phyloP scores from a whole-genome alignment of 2,888 invertebrate species.

The Dexiosoma caninum region DNA sequence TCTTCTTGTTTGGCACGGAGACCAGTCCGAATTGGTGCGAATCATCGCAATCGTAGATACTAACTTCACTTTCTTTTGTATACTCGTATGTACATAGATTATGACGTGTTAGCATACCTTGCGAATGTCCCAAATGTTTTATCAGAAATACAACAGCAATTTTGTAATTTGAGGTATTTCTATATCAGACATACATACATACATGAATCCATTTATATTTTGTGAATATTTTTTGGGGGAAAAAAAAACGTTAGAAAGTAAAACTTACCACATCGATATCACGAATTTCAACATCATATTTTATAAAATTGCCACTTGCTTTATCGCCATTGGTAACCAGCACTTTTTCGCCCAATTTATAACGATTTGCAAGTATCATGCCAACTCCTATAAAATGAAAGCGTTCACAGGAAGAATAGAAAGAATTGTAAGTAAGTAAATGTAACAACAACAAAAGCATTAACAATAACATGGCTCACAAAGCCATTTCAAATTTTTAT shows the following conservation, averaged over 20 bases:
- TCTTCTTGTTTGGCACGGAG: no score
- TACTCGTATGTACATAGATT: no score
- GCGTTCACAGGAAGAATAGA: constrained; percentile 40
- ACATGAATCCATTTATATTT: not conserved
- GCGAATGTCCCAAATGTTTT: constrained; percentile 1
- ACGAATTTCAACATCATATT: constrained; percentile 77
- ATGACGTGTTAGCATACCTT: no score
- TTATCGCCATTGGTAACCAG: constrained; percentile 75
- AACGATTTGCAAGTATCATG: constrained; percentile 72
- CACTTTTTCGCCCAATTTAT: constrained; percentile 76
- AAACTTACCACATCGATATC: constrained; percentile 76
- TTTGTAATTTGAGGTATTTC: constrained; percentile 5
- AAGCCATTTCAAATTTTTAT: constrained; percentile 20
- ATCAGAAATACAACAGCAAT: constrained; percentile 6
- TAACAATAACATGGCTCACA: not conserved
- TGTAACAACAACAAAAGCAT: constrained; percentile 40
- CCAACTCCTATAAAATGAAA: constrained; percentile 72
- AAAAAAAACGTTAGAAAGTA: not conserved
- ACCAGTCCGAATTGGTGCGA: no score
- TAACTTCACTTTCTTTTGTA: no score
- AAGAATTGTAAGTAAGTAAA: constrained; percentile 21
- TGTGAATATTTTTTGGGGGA: not conserved
- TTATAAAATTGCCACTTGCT: constrained; percentile 72
- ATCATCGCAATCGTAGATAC: no score
- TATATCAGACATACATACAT: not conserved